phyloP scores from a whole-genome alignment of 2,797 vertebrate species.

The Ispidina picta region DNA sequence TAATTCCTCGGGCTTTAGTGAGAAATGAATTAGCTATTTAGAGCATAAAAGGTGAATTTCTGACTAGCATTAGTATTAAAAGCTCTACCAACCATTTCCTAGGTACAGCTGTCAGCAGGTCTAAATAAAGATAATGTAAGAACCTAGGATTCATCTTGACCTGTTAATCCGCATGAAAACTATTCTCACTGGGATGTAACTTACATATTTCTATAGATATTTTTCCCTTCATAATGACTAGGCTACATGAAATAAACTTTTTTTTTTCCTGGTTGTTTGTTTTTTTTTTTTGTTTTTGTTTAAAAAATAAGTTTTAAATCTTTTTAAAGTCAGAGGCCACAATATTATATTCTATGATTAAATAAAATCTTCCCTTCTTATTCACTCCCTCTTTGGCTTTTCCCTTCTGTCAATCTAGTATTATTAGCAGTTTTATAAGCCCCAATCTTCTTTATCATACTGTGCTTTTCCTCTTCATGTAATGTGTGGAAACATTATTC shows the following conservation, averaged over 20 bases:
- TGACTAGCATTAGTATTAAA: neutral
- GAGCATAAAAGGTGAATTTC: neutral
- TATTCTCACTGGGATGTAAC: neutral
- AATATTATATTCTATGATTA: neutral
- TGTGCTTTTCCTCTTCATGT: neutral
- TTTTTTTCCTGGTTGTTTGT: neutral
- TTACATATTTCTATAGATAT: neutral
- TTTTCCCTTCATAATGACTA: neutral
- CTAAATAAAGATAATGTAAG: neutral
- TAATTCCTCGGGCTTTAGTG: conserved; percentile 2
- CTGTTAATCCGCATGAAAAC: neutral
- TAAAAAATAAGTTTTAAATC: neutral
- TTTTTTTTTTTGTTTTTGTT: neutral
- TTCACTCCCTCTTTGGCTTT: neutral
- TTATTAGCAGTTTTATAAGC: conserved; percentile 29
- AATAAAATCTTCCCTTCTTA: neutral
- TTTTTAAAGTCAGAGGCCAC: neutral
- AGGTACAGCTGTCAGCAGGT: neutral
- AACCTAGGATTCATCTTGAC: neutral
- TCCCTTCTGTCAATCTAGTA: neutral
- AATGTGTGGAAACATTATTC: neutral
- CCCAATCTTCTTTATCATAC: neutral
- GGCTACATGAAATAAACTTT: neutral
- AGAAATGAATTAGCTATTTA: neutral
- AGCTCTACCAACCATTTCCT: neutral